Evolutionary conservation across 2,888 invertebrate species (phyloP).

Genomic region (Patella pellucida): DNA sequence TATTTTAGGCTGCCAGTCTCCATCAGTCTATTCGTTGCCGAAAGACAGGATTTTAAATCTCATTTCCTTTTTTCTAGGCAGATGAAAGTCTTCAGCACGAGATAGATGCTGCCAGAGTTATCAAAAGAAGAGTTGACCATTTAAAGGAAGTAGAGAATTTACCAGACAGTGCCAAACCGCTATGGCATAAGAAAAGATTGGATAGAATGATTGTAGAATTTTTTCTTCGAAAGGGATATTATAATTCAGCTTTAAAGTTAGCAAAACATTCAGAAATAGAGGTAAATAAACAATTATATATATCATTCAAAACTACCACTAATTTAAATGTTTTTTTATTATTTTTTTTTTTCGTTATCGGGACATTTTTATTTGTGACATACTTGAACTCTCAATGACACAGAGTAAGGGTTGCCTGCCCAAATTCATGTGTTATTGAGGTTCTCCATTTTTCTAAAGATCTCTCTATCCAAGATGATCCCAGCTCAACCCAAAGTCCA

Average conservation of each 20-base stretch:
- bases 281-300: conserved; percentile 43
- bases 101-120: conserved; percentile 88
- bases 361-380: too few species aligned
- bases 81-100: conserved; percentile 95
- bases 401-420: too few species aligned
- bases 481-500: too few species aligned
- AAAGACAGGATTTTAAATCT: too few species aligned
- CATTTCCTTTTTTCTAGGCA: conserved; percentile 73
- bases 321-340: too few species aligned
- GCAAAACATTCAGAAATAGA: conserved; percentile 80
- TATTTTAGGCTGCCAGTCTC: too few species aligned
- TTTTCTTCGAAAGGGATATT: conserved; percentile 93
- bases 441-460: too few species aligned
- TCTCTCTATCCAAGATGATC: too few species aligned
- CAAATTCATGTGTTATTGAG: too few species aligned
- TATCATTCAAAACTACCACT: neutral
- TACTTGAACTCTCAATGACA: too few species aligned
- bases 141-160: conserved; percentile 78
- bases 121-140: conserved; percentile 93
- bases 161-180: conserved; percentile 73
- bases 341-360: too few species aligned
- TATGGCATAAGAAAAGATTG: conserved; percentile 88
- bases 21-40: too few species aligned
- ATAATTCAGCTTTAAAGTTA: conserved; percentile 90
- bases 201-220: conserved; percentile 98